Percentiles rank a stretch among this genome's conserved stretches.
Evolutionary conservation across 1,140 invertebrate genomes (phyloP).

Genomic region (Helicoverpa zea): DNA sequence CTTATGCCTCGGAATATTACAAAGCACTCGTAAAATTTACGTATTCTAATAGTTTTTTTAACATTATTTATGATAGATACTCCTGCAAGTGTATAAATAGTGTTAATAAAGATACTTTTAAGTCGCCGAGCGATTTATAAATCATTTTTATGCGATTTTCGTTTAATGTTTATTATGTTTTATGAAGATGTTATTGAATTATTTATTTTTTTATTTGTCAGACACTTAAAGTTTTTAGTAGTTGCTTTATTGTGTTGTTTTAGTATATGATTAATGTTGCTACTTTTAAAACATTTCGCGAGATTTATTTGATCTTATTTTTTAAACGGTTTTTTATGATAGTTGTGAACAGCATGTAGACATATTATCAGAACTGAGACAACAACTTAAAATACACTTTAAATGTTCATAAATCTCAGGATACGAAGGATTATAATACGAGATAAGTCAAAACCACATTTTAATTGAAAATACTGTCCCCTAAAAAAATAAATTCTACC

Average conservation of each 20-base stretch:
- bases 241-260: not conserved
- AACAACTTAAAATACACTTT: too few species aligned
- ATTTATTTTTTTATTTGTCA: not conserved
- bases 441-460: too few species aligned
- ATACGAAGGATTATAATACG: too few species aligned
- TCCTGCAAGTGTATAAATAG: slow-evolving; percentile 8
- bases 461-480: too few species aligned
- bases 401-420: too few species aligned
- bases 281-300: not conserved
- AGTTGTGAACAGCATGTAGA: too few species aligned
- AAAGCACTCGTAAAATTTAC: slow-evolving; percentile 20
- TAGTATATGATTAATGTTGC: not conserved
- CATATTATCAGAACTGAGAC: too few species aligned
- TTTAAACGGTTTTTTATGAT: too few species aligned
- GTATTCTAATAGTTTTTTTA: not conserved
- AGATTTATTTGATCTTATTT: not conserved
- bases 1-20: not conserved
- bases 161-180: slow-evolving; percentile 3
- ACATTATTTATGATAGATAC: slow-evolving; percentile 1
- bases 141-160: slow-evolving; percentile 15
- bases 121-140: not conserved
- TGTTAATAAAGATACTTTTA: slow-evolving; percentile 22
- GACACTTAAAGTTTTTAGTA: not conserved
- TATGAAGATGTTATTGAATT: slow-evolving; percentile 14
- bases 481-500: too few species aligned